Evolutionary conservation across 2,797 vertebrate genomes (phyloP).

Genomic region (Sylvia borin): DNA sequence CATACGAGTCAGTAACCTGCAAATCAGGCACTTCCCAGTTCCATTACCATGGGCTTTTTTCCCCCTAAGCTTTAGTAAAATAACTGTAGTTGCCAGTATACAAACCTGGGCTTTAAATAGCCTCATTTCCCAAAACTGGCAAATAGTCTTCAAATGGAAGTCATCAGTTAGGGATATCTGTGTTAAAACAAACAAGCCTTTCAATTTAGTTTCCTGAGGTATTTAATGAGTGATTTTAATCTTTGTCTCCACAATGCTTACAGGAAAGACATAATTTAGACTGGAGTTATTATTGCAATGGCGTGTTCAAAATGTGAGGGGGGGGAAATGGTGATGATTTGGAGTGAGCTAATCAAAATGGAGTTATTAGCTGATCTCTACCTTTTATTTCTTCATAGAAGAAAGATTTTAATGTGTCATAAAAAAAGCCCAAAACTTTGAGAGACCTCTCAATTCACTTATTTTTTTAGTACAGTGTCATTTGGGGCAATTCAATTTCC

Average conservation of each 20-base stretch:
- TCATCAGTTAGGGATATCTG: neutral
- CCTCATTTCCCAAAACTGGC: slow-evolving; percentile 49
- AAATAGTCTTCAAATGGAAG: slow-evolving; percentile 12
- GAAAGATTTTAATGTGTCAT: neutral
- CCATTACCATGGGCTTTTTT: neutral
- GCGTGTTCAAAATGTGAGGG: neutral
- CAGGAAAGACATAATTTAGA: slow-evolving; percentile 19
- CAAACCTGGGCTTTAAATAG: neutral
- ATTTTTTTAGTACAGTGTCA: neutral
- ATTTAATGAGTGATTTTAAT: slow-evolving; percentile 23
- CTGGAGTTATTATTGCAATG: neutral
- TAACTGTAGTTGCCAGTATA: slow-evolving; percentile 4
- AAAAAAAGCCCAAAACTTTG: neutral
- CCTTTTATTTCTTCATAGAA: neutral
- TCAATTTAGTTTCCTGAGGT: neutral
- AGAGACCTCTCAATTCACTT: neutral
- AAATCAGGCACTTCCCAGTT: neutral
- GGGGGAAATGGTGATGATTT: neutral
- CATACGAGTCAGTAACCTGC: neutral
- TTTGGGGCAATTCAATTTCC: neutral
- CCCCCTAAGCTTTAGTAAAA: neutral
- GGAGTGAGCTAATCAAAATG: neutral
- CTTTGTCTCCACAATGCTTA: slow-evolving; percentile 6
- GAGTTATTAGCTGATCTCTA: neutral
- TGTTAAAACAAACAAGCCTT: slow-evolving; percentile 25